Percentiles rank a stretch among this genome's conserved stretches.
Evolutionary conservation across 2,888 invertebrate species (phyloP).

Genomic region (Bombylius major): DNA sequence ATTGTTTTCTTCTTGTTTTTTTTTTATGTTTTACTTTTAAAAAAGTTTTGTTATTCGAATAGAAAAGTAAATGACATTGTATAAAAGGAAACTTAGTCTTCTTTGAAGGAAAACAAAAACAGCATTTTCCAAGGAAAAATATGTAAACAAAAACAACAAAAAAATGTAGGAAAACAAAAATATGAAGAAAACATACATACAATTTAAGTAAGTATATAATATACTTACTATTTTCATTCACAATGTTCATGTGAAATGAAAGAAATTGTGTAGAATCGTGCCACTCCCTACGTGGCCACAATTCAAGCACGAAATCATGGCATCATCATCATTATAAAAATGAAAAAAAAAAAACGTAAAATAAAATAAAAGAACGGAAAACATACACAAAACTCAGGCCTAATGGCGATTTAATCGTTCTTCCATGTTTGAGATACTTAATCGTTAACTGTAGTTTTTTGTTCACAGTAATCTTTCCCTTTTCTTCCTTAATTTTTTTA

Average conservation of each 20-base stretch:
- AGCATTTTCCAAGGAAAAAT: background rate
- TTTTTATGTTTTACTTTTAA: background rate
- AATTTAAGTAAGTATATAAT: background rate
- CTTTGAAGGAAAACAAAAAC: background rate
- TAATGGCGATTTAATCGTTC: conserved; percentile 36
- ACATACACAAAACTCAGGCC: conserved; percentile 32
- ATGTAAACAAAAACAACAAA: background rate
- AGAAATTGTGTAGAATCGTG: conserved; percentile 3
- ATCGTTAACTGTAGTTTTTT: conserved; percentile 6
- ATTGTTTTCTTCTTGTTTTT: background rate
- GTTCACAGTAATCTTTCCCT: background rate
- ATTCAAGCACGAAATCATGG: conserved; percentile 14
- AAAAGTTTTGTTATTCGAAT: background rate
- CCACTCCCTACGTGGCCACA: conserved; percentile 8
- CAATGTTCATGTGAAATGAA: background rate
- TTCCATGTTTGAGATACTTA: conserved; percentile 21
- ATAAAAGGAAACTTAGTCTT: background rate
- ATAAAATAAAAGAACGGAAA: conserved; percentile 4
- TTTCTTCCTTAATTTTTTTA: background rate
- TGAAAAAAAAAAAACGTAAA: conserved; percentile 5
- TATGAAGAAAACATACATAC: background rate
- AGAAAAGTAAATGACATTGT: background rate
- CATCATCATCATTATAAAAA: conserved; percentile 15
- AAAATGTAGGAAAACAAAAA: background rate
- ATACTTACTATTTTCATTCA: too few species aligned